Evolutionary conservation across 2,113 vertebrate species (phyloP).

Genomic region (Panthera uncia): DNA sequence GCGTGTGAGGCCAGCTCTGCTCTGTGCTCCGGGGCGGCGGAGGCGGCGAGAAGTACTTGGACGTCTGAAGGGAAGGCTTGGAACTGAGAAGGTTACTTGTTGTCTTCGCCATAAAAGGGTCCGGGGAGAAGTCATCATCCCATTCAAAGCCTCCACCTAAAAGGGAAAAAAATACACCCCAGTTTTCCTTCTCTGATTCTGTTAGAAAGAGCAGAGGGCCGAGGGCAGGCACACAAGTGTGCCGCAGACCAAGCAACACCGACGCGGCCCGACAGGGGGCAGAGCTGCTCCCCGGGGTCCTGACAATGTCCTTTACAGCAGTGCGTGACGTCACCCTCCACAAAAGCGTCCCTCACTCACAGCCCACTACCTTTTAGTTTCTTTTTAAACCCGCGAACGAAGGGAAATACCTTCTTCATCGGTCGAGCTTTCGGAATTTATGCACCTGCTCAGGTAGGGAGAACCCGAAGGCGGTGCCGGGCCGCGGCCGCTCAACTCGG

Average conservation of each 20-base stretch:
- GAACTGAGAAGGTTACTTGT: conserved; percentile 83
- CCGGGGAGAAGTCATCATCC: conserved; percentile 94
- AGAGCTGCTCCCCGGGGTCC: rapidly evolving
- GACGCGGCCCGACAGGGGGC: background rate
- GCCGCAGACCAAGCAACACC: rapidly evolving
- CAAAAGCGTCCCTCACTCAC: background rate
- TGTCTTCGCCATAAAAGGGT: conserved; percentile 90
- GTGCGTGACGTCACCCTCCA: background rate
- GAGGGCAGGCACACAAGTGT: background rate
- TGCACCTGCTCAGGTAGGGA: conserved; percentile 90
- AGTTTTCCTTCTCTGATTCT: background rate
- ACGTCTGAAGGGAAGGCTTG: conserved; percentile 85
- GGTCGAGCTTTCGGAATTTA: conserved; percentile 97
- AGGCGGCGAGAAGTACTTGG: conserved; percentile 91
- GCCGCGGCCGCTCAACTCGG: conserved; percentile 84
- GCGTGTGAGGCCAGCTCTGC: conserved; percentile 90
- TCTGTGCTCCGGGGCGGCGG: conserved; percentile 84
- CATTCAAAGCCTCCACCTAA: conserved; percentile 96
- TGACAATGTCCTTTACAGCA: background rate
- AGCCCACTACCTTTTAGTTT: background rate
- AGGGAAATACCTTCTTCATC: conserved; percentile 95
- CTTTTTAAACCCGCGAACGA: background rate
- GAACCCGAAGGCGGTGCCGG: conserved; percentile 80
- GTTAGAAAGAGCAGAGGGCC: rapidly evolving
- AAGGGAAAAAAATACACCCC: background rate